These are phyloP conservation scores for Lasioglossum pauxillum DNA, from an alignment of 2,888 invertebrate species.

Conservation along the genomic window DNA sequence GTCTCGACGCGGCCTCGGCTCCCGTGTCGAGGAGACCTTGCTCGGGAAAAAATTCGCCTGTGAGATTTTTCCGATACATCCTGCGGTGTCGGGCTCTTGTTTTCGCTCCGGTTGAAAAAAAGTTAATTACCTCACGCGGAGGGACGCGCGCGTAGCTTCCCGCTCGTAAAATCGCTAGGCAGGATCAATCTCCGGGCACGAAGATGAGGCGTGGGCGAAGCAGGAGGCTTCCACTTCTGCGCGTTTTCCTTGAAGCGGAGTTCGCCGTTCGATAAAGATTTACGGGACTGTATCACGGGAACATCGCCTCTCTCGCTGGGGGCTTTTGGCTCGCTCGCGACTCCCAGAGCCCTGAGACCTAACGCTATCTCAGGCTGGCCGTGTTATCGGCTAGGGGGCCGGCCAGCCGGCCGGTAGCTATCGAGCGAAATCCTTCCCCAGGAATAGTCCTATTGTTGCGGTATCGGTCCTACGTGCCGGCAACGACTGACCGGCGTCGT, in stretches of 20 bases:
- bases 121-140: constrained; percentile 57
- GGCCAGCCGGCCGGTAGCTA: background rate
- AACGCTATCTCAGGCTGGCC: background rate
- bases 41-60: background rate
- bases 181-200: constrained; percentile 40
- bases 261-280: constrained; percentile 57
- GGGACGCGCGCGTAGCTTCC: constrained; percentile 56
- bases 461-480: background rate
- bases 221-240: constrained; percentile 26
- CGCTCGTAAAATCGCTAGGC: constrained; percentile 56
- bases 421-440: background rate
- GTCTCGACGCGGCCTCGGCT: no score
- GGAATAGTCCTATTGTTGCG: constrained; percentile 14
- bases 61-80: constrained; percentile 9
- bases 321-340: constrained; percentile 20
- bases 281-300: constrained; percentile 47
- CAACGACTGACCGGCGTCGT: constrained; percentile 16
- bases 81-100: background rate
- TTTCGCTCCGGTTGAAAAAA: background rate
- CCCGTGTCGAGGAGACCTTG: background rate
- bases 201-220: constrained; percentile 24
- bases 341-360: background rate
- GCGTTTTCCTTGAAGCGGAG: constrained; percentile 25
- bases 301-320: constrained; percentile 27
- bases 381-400: background rate